These are phyloP conservation scores for Trichopria drosophilae DNA, from an alignment of 2,888 invertebrate species.

Conservation along the genomic window DNA sequence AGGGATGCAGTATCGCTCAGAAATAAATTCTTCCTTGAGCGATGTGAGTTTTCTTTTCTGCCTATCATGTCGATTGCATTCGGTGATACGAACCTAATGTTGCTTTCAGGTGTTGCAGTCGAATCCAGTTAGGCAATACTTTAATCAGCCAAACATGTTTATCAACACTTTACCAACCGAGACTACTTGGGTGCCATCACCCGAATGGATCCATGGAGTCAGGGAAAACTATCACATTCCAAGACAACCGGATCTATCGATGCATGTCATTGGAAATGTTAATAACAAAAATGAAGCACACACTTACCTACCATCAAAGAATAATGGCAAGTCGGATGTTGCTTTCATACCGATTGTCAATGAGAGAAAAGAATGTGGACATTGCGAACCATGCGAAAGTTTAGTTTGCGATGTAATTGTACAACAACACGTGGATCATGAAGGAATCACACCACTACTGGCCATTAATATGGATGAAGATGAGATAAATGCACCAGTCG, in stretches of 20 bases:
- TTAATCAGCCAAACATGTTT: conserved; percentile 50
- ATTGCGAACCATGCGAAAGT: conserved; percentile 50
- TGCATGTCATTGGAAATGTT: conserved; percentile 32
- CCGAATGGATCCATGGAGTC: conserved; percentile 34
- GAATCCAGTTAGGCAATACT: conserved; percentile 48
- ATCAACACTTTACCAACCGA: conserved; percentile 35
- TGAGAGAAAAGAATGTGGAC: conserved; percentile 47
- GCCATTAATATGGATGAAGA: conserved; percentile 45
- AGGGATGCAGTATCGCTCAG: too few species aligned
- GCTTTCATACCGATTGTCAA: conserved; percentile 44
- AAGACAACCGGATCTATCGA: conserved; percentile 38
- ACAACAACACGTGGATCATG: conserved; percentile 45
- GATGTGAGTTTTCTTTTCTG: too few species aligned
- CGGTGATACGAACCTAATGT: too few species aligned
- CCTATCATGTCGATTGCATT: too few species aligned
- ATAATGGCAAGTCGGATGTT: conserved; percentile 50
- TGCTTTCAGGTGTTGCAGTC: conserved; percentile 53
- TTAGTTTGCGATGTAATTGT: conserved; percentile 49
- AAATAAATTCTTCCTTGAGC: too few species aligned
- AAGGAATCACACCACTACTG: conserved; percentile 45
- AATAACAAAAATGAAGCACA: conserved; percentile 35
- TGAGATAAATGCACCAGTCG: conserved; percentile 49
- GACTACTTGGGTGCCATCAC: too few species aligned
- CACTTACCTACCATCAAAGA: conserved; percentile 50
- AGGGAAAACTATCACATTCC: conserved; percentile 24